Evolutionary conservation across 2,797 vertebrate species (phyloP), one percentile per base, ranked within the genome.

Genomic region (Pipistrellus pipistrellus): DNA sequence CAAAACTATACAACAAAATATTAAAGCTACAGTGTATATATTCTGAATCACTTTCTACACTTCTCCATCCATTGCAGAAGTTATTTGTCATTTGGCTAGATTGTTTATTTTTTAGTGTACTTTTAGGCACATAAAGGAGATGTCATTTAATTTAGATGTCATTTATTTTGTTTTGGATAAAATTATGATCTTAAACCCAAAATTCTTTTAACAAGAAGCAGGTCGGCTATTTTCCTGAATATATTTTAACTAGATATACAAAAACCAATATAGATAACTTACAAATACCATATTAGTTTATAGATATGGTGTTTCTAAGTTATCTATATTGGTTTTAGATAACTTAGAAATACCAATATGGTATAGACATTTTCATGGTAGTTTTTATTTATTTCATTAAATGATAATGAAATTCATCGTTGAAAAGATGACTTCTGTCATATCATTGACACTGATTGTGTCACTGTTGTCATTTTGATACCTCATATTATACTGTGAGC

Each of bases 351-450:
- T 86, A n/a, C 4, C 51, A 88, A 41, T 80, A 30, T 32, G 23
- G 35, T 75, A 76, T 41, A 78, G 41, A 69, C 1, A 46, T 48
- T 83, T 94, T 89, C 59, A 59, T 32, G 38, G 51, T 27, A 17
- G 51, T 30, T 77, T 95, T 90, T 46, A 81, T 85, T 87, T 82
- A 82, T 71, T 85, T 95, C 14, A 76, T 8, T 32, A 48, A 92
- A 69, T 85, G 38, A 30, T 41, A 85, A 15, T 85, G 62, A 66
- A 51, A 83, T 66, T 76, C 7, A 57, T 82, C 44, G 15, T 87
- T n/a, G 32, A 73, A 83, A 83, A 93, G 25, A 25, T 20, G 51
- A 25, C 35, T 82, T 92, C 27, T 96, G 35, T 87, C 35, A 35
- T 85, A 83, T 91, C 41, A 93, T 8, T 80, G 48, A 87, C n/a